Percentiles rank a stretch among this genome's conserved stretches.
phyloP scores from a whole-genome alignment of 2,113 vertebrate species.

The Plecotus auritus region DNA sequence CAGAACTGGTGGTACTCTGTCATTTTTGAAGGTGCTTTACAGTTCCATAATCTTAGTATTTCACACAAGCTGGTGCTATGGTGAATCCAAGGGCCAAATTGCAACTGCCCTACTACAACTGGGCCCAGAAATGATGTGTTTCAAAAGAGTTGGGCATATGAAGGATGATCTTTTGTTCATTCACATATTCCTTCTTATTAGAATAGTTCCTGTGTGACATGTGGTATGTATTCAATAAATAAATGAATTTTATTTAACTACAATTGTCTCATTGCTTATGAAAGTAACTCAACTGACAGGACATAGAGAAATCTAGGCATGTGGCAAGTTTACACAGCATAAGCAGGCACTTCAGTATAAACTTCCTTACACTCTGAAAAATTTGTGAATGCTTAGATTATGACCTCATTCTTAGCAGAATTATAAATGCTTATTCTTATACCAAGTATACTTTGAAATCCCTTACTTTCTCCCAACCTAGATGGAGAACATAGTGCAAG shows the following conservation, averaged over 20 bases:
- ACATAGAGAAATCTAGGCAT: not conserved
- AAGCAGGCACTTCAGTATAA: not conserved
- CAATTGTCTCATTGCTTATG: not conserved
- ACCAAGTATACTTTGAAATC: not conserved
- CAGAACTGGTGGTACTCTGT: no score
- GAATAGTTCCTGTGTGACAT: not conserved
- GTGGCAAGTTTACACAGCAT: not conserved
- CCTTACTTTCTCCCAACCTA: not conserved
- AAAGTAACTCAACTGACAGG: not conserved
- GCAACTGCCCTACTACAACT: no score
- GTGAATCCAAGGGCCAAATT: no score
- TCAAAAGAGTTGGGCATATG: no score
- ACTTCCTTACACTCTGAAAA: not conserved
- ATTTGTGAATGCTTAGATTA: not conserved
- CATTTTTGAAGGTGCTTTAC: no score
- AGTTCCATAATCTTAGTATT: no score
- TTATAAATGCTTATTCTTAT: not conserved
- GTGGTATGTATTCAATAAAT: not conserved
- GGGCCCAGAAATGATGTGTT: no score
- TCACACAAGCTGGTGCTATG: no score
- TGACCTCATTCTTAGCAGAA: not conserved
- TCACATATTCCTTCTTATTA: not conserved
- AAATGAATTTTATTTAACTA: constrained; percentile 2
- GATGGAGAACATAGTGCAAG: not conserved
- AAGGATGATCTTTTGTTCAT: not conserved